These are phyloP conservation scores for Lophura nycthemera DNA, from an alignment of 2,113 vertebrate genomes.

Conservation along the genomic window DNA sequence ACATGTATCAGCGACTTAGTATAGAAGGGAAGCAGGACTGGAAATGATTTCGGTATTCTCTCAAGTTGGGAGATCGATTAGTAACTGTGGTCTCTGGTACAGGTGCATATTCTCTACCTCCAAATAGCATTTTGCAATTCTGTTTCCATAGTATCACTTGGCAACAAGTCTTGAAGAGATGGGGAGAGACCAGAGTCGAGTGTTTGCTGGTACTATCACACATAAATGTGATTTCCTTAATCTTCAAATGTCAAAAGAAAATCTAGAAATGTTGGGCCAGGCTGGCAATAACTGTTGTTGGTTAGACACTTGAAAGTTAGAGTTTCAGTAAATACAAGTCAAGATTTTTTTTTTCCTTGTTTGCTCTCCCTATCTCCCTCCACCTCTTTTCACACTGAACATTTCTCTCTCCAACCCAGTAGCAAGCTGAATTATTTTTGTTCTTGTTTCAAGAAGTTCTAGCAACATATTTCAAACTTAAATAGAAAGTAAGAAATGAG, in stretches of 20 bases:
- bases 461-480: background rate
- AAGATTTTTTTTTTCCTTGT: background rate
- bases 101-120: background rate
- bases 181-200: background rate
- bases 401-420: background rate
- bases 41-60: background rate
- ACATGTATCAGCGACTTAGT: background rate
- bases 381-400: background rate
- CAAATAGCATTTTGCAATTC: background rate
- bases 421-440: background rate
- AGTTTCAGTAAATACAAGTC: background rate
- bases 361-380: background rate
- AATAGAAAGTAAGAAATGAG: background rate
- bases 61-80: background rate
- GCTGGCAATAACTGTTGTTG: background rate
- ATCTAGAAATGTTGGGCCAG: background rate
- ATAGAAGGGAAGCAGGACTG: background rate
- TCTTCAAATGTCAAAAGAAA: slow-evolving; percentile 50
- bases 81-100: background rate
- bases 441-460: background rate
- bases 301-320: background rate
- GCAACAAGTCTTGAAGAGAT: background rate
- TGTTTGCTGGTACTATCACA: slow-evolving; percentile 16
- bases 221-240: slow-evolving; percentile 2
- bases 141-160: slow-evolving; percentile 5